Percentiles rank a stretch among this genome's conserved stretches.
These are phyloP conservation scores for Mamestra brassicae DNA, from an alignment of 2,888 invertebrate species.

Conservation along the genomic window DNA sequence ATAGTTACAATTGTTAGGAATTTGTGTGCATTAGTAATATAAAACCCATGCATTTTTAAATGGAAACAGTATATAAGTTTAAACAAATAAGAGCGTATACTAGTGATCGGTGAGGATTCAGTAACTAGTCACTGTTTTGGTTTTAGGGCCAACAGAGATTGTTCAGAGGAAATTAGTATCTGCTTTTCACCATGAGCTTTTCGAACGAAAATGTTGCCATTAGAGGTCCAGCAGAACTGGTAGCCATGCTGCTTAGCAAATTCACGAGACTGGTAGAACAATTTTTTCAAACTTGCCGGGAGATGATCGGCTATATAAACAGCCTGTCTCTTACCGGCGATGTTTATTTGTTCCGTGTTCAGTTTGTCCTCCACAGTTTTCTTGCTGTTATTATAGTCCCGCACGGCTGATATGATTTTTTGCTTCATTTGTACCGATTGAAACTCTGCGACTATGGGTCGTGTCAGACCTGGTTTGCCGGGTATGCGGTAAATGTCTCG, in stretches of 20 bases:
- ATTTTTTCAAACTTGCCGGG: neutral
- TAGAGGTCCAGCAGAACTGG: slow-evolving; percentile 4
- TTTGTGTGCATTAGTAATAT: too few species aligned
- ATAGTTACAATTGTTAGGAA: too few species aligned
- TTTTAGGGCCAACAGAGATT: neutral
- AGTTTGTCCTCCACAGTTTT: neutral
- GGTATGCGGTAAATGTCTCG: neutral
- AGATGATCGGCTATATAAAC: slow-evolving; percentile 6
- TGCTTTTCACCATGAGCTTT: slow-evolving; percentile 4
- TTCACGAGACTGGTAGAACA: neutral
- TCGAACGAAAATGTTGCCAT: neutral
- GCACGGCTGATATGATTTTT: neutral
- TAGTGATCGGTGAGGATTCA: neutral
- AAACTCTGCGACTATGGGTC: slow-evolving; percentile 1
- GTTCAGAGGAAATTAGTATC: slow-evolving; percentile 4
- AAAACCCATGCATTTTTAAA: too few species aligned
- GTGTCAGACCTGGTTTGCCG: neutral
- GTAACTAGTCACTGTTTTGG: neutral
- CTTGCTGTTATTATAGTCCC: slow-evolving; percentile 2
- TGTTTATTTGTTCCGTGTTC: neutral
- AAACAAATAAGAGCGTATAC: too few species aligned
- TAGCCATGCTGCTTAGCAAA: neutral
- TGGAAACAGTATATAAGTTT: too few species aligned
- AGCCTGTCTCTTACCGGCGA: slow-evolving; percentile 6
- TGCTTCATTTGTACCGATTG: neutral